phyloP scores from a whole-genome alignment of 2,113 vertebrate species.

The Leptosomus discolor region DNA sequence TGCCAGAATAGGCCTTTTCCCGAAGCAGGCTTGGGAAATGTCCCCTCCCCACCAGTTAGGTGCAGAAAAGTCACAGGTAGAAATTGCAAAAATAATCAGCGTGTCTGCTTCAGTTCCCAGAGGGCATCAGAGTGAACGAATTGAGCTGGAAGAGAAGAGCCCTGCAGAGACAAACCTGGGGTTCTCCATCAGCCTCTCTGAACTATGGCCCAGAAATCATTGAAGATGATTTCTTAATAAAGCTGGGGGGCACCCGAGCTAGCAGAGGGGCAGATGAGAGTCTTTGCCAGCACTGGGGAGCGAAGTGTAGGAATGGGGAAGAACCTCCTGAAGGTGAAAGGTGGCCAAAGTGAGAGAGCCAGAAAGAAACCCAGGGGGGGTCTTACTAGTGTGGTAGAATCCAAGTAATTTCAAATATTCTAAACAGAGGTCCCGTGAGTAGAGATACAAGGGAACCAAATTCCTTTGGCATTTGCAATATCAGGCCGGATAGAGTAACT shows the following conservation, averaged over 20 bases:
- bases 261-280: not conserved
- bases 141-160: not conserved
- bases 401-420: slow-evolving; percentile 49
- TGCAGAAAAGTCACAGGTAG: not conserved
- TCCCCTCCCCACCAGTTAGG: not conserved
- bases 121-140: not conserved
- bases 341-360: not conserved
- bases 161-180: not conserved
- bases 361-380: not conserved
- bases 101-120: not conserved
- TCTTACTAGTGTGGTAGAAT: not conserved
- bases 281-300: not conserved
- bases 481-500: not conserved
- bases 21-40: not conserved
- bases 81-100: not conserved
- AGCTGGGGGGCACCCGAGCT: not conserved
- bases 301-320: not conserved
- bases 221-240: not conserved
- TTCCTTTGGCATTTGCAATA: slow-evolving; percentile 45
- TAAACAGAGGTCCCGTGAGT: slow-evolving; percentile 20
- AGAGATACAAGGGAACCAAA: not conserved
- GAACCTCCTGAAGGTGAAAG: not conserved
- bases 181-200: not conserved
- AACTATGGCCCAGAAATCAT: not conserved
- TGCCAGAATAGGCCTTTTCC: not conserved